phyloP scores from a whole-genome alignment of 2,113 vertebrate species.

The Agelaius tricolor region DNA sequence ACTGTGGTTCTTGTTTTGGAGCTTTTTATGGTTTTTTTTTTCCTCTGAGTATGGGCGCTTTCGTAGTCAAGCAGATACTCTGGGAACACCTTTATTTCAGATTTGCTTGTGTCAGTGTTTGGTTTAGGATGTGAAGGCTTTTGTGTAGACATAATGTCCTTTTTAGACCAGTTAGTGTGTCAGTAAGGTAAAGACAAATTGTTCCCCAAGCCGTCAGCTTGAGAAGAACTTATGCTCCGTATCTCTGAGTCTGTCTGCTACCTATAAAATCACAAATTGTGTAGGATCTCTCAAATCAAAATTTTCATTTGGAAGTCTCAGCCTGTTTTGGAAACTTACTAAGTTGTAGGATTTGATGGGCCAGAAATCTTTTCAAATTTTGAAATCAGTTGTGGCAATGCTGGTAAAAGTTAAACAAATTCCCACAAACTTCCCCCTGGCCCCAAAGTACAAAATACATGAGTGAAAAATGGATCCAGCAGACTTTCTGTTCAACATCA shows the following conservation, averaged over 20 bases:
- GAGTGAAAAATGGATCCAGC: not conserved
- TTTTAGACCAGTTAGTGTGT: not conserved
- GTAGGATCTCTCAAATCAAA: not conserved
- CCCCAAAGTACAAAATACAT: not conserved
- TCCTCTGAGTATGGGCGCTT: not conserved
- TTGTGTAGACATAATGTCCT: not conserved
- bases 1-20: not conserved
- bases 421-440: not conserved
- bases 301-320: not conserved
- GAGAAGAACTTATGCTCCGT: not conserved
- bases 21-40: not conserved
- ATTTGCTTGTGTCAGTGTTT: not conserved
- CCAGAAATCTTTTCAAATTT: not conserved
- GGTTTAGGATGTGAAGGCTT: not conserved
- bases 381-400: not conserved
- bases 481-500: slow-evolving; percentile 24
- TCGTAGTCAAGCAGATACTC: not conserved
- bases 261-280: not conserved
- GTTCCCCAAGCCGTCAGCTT: not conserved
- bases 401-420: not conserved
- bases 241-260: not conserved
- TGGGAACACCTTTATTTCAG: not conserved
- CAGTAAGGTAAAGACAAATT: not conserved
- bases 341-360: not conserved
- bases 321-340: not conserved